A percentile compares a stretch with the other conserved stretches of the same genome.
Evolutionary conservation across 64 coral and sea anemone genomes (phyloP).

Genomic region (Stylophora pistillata): DNA sequence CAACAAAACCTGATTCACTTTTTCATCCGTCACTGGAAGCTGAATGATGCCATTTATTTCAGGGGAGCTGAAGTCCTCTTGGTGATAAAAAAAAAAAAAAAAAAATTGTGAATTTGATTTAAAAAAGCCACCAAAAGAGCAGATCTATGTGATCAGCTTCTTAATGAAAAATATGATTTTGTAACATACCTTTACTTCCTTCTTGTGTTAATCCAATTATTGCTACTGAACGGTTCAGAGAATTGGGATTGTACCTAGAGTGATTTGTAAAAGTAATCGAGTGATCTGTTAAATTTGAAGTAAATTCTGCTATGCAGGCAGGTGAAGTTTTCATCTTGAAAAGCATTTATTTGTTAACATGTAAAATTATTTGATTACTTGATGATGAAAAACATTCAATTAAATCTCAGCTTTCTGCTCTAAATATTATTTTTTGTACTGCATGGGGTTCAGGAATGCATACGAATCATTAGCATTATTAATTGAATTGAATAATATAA

Average conservation of each 20-base stretch:
- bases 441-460: no score
- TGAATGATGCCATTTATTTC: constrained; percentile 55
- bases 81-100: background rate
- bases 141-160: no score
- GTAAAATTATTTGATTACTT: no score
- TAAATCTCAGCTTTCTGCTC: no score
- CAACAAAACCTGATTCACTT: constrained; percentile 52
- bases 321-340: no score
- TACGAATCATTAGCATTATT: no score
- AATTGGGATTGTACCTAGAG: constrained; percentile 51
- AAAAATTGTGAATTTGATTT: background rate
- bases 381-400: no score
- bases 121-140: background rate
- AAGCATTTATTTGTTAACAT: no score
- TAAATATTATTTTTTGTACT: no score
- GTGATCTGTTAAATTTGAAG: no score
- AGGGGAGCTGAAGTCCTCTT: constrained; percentile 18
- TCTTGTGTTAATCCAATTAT: constrained; percentile 41
- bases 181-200: constrained; percentile 15
- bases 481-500: no score
- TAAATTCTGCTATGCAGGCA: no score
- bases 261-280: background rate
- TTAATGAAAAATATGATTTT: background rate
- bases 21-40: constrained; percentile 40
- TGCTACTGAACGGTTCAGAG: constrained; percentile 33